Percentiles rank a stretch among this genome's conserved stretches.
Evolutionary conservation across 2,888 invertebrate species (phyloP).

Genomic region (Abrostola triplasia): DNA sequence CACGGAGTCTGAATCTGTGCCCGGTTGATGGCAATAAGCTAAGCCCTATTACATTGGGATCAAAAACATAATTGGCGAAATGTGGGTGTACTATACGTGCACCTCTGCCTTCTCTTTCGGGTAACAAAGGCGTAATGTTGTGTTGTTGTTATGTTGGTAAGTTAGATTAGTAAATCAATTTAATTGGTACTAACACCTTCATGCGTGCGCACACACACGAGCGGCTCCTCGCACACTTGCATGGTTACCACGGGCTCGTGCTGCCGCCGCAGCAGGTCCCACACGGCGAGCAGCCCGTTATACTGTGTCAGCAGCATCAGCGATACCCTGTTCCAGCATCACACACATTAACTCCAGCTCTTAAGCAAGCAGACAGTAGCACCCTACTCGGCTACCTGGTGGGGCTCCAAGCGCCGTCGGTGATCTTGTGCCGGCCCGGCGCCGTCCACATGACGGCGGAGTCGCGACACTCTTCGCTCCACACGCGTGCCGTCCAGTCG

Average conservation of each 20-base stretch:
- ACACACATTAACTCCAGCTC: background rate
- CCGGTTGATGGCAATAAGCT: no score
- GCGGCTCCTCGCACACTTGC: slow-evolving; percentile 83
- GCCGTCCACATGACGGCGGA: slow-evolving; percentile 96
- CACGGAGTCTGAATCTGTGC: no score
- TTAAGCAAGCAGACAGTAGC: background rate
- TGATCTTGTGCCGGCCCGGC: slow-evolving; percentile 89
- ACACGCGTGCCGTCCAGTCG: slow-evolving; percentile 97
- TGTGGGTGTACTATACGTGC: no score
- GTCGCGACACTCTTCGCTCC: slow-evolving; percentile 98
- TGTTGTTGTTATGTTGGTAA: no score
- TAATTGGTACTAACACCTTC: slow-evolving; percentile 63
- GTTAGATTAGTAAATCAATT: background rate
- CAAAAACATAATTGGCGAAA: no score
- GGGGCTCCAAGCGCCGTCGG: slow-evolving; percentile 95
- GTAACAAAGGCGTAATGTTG: no score
- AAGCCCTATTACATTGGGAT: no score
- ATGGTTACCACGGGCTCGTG: slow-evolving; percentile 91
- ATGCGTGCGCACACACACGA: slow-evolving; percentile 80
- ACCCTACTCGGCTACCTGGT: slow-evolving; percentile 84
- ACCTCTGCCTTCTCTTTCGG: no score
- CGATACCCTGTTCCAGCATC: slow-evolving; percentile 89
- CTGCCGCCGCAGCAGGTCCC: slow-evolving; percentile 96
- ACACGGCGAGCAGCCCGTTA: slow-evolving; percentile 94
- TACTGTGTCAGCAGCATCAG: slow-evolving; percentile 93